Evolutionary conservation across 2,797 vertebrate genomes (phyloP), one percentile per base, ranked within the genome.

Genomic region (Myripristis jacobus): DNA sequence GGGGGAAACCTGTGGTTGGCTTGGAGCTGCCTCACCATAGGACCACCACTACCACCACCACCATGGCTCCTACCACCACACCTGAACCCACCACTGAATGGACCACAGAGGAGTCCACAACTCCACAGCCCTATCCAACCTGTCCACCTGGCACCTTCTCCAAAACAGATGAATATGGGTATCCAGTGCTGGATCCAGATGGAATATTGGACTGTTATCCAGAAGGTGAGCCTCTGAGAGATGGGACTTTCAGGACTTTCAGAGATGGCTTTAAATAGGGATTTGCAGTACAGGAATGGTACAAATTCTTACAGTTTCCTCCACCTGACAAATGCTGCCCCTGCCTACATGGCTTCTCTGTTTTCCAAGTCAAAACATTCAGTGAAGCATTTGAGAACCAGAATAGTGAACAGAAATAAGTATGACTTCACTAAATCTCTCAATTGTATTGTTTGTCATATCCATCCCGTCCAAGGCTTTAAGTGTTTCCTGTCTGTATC

Each of bases 1-100:
- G 97, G 88, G 98, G 98, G 43, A 98, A 98, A 82, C 97, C 95
- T 29, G 38, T 99, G 7, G 92, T 96, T 77, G 98, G 97, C 59
- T 93, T 99, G 90, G 95, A 97, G 86, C 93, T 92, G 72, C 76
- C 95, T 75, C 94, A 86, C 81, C 92, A 77, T 56, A 96, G 92
- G 53, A 94, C 94, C 52, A 94, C 93, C 11, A 79, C 79, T 0
- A 92, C 89, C 1, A 88, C 77, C 21, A 88, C 85, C 19, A 86
- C 89, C 1, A 85, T 71, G 1, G 83, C 86, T 13, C 77, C 88
- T 3, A 90, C 88, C 6, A 93, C 91, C 2, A 93, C 95, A 44
- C 91, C 83, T 65, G 93, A 92, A 29, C 94, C 94, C 19, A 95
- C 95, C 65, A 96, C 95, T 1, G 93, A 93, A 31, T 93, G 92